phyloP scores from a whole-genome alignment of 2,888 invertebrate species.

The Acanthosoma haemorrhoidale region DNA sequence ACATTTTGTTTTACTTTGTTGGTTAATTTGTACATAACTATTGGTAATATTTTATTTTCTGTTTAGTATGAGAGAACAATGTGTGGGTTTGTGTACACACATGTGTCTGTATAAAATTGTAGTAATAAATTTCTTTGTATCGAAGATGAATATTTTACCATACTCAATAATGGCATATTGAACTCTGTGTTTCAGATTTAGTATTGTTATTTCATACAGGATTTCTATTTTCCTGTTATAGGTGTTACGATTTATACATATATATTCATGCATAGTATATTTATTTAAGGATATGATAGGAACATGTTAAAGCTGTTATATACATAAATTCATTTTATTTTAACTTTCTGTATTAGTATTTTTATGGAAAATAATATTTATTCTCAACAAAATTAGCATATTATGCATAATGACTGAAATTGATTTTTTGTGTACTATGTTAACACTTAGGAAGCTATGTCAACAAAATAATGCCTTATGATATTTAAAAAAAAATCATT shows the following conservation, averaged over 20 bases:
- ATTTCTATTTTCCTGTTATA: neutral
- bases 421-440: too few species aligned
- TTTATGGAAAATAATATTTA: neutral
- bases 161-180: neutral
- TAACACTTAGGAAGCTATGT: too few species aligned
- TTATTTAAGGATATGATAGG: neutral
- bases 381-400: neutral
- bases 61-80: neutral
- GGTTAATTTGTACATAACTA: neutral
- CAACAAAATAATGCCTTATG: too few species aligned
- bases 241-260: neutral
- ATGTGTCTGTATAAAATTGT: neutral
- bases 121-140: neutral
- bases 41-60: neutral
- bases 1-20: neutral
- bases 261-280: neutral
- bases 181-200: neutral
- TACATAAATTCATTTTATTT: constrained; percentile 1
- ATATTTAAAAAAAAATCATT: too few species aligned
- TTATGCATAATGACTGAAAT: too few species aligned
- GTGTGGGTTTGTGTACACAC: neutral
- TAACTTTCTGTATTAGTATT: neutral
- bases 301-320: constrained; percentile 8
- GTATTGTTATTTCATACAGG: neutral
- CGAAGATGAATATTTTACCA: neutral